phyloP scores from a whole-genome alignment of 2,888 invertebrate species.

The Heliconius ismenius region DNA sequence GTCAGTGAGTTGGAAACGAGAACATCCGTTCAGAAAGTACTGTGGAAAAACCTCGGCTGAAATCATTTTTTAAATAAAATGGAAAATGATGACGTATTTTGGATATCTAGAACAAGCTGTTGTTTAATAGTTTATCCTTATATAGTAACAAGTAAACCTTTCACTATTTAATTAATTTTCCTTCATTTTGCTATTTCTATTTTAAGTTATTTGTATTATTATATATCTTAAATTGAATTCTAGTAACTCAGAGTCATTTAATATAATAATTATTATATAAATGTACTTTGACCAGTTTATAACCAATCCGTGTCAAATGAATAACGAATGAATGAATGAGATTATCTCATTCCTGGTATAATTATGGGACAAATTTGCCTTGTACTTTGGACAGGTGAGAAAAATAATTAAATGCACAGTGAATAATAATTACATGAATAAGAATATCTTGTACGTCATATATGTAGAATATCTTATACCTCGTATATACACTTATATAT shows the following conservation, averaged over 20 bases:
- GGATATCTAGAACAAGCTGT: constrained; percentile 3
- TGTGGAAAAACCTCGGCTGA: constrained; percentile 40
- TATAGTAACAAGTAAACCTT: not conserved
- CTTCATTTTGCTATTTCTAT: not conserved
- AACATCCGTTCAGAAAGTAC: constrained; percentile 36
- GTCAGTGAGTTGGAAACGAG: constrained; percentile 53
- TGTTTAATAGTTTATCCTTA: not conserved
- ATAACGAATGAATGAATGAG: not conserved
- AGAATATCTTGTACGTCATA: too few species aligned
- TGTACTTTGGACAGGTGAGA: too few species aligned
- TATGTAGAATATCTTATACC: too few species aligned
- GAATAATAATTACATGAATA: too few species aligned
- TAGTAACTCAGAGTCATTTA: not conserved
- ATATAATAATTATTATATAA: not conserved
- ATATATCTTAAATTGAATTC: not conserved
- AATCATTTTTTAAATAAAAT: constrained; percentile 24
- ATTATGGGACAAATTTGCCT: not conserved
- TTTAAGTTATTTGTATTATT: not conserved
- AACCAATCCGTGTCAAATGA: not conserved
- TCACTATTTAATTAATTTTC: not conserved
- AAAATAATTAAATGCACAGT: too few species aligned
- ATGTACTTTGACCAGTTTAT: not conserved
- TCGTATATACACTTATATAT: too few species aligned
- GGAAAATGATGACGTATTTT: constrained; percentile 24
- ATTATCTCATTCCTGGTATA: not conserved